Conservation (phyloP, 2,888 invertebrate genomes). For the Geophilus truncorum region DNA sequence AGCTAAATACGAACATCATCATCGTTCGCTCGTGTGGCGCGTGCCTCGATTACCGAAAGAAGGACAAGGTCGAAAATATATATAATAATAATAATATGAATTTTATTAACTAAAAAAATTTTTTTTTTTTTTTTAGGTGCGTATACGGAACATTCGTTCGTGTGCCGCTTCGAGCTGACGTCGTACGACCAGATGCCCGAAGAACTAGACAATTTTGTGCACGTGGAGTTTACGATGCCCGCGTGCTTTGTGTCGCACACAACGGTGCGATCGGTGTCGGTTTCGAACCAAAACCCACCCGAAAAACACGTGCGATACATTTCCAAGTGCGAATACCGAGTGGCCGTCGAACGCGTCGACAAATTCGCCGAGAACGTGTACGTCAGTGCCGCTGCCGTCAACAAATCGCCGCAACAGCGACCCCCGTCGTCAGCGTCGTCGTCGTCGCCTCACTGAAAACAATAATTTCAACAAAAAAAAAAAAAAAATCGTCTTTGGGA, state of each 20-base stretch:
- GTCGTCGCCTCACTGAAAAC: neutral
- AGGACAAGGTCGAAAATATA: conserved; percentile 74
- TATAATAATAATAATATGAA: neutral
- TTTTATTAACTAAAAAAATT: neutral
- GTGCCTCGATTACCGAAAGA: conserved; percentile 96
- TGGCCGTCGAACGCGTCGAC: conserved; percentile 83
- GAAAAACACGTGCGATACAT: conserved; percentile 97
- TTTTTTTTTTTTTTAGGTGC: conserved; percentile 62
- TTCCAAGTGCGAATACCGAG: conserved; percentile 91
- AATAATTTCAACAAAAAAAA: too few species aligned
- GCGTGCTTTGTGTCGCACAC: conserved; percentile 90
- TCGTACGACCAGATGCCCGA: conserved; percentile 97
- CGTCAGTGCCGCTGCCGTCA: conserved; percentile 35
- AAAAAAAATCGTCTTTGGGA: too few species aligned
- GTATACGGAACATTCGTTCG: conserved; percentile 94
- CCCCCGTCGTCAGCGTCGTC: neutral
- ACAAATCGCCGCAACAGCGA: neutral
- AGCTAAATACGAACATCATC: conserved; percentile 98
- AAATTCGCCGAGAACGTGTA: conserved; percentile 48
- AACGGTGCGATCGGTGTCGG: conserved; percentile 88
- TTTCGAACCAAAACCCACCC: conserved; percentile 72
- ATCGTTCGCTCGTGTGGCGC: conserved; percentile 95
- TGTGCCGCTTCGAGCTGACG: conserved; percentile 88
- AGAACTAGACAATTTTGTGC: conserved; percentile 77
- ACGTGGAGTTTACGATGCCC: conserved; percentile 98